phyloP scores from a whole-genome alignment of 2,113 vertebrate species.

The cattle (Bos taurus) region ARS-UCD2.0 NC_037350.1:23494501-23495000 shows the following conservation, averaged over 20 bases:
- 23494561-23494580: not conserved
- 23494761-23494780: not conserved
- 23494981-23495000: not conserved
- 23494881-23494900: not conserved
- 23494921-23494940: not conserved
- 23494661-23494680: not conserved
- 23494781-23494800: not conserved
- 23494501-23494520: not conserved
- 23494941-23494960: not conserved
- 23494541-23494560: not conserved
- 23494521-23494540: not conserved
- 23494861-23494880: not conserved
- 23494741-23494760: not conserved
- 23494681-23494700: not conserved
- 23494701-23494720: not conserved
- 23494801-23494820: not conserved
- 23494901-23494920: not conserved
- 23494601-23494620: not conserved
- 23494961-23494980: not conserved
- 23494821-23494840: not conserved
- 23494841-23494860: not conserved
- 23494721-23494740: not conserved
- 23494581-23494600: not conserved
- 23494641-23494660: not conserved
- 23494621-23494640: not conserved